Conservation (phyloP, 2,113 vertebrate species). For the Dasyornis broadbenti region DNA sequence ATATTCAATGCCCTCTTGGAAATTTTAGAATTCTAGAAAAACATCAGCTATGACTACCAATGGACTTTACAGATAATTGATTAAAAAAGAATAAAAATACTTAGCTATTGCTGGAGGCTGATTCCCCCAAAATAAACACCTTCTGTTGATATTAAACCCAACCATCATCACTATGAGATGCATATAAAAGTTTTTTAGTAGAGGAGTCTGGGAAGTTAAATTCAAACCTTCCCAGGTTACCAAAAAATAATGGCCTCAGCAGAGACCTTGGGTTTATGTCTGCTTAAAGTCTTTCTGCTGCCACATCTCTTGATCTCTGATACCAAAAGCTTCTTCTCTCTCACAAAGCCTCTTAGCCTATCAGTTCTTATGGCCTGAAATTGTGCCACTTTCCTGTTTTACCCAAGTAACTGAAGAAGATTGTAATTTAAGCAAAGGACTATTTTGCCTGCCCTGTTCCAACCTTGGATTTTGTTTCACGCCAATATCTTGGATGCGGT, state of each 20-base stretch:
- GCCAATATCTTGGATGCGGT: neutral
- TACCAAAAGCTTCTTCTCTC: neutral
- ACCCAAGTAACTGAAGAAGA: neutral
- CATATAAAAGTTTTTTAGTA: neutral
- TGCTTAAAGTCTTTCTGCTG: neutral
- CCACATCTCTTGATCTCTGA: neutral
- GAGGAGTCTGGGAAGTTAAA: neutral
- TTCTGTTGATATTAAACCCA: neutral
- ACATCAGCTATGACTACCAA: neutral
- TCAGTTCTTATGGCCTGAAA: neutral
- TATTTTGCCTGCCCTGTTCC: neutral
- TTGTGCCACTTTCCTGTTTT: neutral
- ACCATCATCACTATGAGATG: neutral
- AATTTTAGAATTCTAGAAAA: neutral
- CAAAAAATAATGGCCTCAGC: neutral
- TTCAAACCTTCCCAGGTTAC: neutral
- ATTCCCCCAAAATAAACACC: neutral
- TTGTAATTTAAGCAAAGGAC: neutral
- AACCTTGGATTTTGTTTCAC: neutral
- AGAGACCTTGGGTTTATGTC: neutral
- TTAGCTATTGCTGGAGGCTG: neutral
- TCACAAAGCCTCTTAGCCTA: neutral
- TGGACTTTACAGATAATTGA: neutral
- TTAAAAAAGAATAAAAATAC: neutral
- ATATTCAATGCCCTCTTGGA: neutral